A percentile compares a stretch with the other conserved stretches of the same genome.
Evolutionary conservation across 2,113 vertebrate genomes (phyloP).

Genomic region (Ibidorhyncha struthersii): DNA sequence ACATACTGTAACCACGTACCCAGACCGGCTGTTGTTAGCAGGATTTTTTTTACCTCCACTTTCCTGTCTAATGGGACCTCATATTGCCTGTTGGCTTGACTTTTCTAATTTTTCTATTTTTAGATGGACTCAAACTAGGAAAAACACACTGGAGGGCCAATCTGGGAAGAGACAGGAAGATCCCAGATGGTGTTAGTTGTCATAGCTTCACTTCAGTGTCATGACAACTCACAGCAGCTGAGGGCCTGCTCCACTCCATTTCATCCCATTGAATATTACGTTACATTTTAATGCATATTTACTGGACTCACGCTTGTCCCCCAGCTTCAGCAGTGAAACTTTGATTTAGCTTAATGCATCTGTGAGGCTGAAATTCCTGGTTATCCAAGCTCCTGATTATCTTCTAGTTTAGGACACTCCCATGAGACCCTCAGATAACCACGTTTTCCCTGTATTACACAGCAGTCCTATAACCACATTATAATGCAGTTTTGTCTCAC

Average conservation of each 20-base stretch:
- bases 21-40: background rate
- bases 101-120: constrained; percentile 23
- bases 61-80: background rate
- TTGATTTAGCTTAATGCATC: background rate
- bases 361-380: background rate
- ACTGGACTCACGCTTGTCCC: background rate
- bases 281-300: constrained; percentile 13
- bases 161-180: constrained; percentile 8
- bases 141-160: background rate
- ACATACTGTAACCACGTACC: background rate
- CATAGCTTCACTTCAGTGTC: background rate
- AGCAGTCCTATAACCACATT: constrained; percentile 47
- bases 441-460: constrained; percentile 48
- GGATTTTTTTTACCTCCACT: background rate
- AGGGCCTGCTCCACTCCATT: background rate
- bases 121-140: background rate
- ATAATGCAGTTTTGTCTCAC: constrained; percentile 61
- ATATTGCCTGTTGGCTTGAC: background rate
- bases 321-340: background rate
- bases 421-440: constrained; percentile 22
- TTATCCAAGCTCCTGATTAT: constrained; percentile 37
- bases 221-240: constrained; percentile 25
- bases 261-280: background rate
- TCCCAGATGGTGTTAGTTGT: constrained; percentile 40
- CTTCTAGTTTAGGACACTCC: constrained; percentile 26